phyloP scores from a whole-genome alignment of 2,797 vertebrate genomes.

The Novumbra hubbsi region DNA sequence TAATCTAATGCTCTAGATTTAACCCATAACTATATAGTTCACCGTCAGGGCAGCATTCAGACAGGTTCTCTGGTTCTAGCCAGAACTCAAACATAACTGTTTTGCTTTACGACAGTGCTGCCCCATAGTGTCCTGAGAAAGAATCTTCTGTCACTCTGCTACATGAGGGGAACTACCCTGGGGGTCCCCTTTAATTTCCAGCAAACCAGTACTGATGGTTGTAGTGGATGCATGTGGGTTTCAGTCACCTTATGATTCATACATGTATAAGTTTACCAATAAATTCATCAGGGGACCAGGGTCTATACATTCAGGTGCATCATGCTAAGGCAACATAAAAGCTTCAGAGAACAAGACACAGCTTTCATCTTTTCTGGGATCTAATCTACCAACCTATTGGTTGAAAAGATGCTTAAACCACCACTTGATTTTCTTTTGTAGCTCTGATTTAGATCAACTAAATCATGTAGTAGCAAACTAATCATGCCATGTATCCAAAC shows the following conservation, averaged over 20 bases:
- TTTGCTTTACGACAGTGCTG: constrained; percentile 42
- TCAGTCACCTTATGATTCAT: neutral
- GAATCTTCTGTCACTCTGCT: constrained; percentile 69
- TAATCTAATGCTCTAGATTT: constrained; percentile 30
- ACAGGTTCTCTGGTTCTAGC: constrained; percentile 15
- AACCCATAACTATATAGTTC: constrained; percentile 12
- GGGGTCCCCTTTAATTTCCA: constrained; percentile 24
- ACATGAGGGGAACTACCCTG: constrained; percentile 60
- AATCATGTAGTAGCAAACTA: constrained; percentile 26
- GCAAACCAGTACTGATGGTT: constrained; percentile 12
- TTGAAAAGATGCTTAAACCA: no score
- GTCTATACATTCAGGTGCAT: constrained; percentile 61
- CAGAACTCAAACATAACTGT: constrained; percentile 4
- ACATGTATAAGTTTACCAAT: constrained; percentile 14
- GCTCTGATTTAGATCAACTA: constrained; percentile 27
- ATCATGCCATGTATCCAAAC: constrained; percentile 42
- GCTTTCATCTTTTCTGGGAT: no score
- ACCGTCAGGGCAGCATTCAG: constrained; percentile 20
- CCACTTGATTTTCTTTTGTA: constrained; percentile 12
- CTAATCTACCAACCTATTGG: no score
- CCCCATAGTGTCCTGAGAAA: constrained; percentile 46
- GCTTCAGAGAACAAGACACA: constrained; percentile 16
- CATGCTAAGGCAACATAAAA: constrained; percentile 57
- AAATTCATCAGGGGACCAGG: constrained; percentile 1
- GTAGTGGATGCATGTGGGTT: constrained; percentile 15